phyloP scores from a whole-genome alignment of 2,797 vertebrate species.

The Eulemur coronatus region DNA sequence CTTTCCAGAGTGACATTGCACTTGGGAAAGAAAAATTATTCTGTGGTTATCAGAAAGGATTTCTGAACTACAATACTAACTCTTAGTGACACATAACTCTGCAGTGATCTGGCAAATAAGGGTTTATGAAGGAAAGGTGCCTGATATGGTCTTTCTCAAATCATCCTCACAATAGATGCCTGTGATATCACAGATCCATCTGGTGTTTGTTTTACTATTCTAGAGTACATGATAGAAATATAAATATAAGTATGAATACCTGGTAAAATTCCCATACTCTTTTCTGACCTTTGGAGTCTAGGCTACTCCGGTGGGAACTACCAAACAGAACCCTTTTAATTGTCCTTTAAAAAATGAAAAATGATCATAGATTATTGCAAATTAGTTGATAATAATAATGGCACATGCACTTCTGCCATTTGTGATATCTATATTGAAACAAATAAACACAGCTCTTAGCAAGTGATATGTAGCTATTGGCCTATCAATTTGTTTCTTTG shows the following conservation, averaged over 20 bases:
- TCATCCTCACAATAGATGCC: background rate
- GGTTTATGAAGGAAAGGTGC: background rate
- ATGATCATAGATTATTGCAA: background rate
- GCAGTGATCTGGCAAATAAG: background rate
- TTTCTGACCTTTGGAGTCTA: background rate
- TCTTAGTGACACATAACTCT: background rate
- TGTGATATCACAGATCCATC: background rate
- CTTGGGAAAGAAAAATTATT: background rate
- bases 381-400: background rate
- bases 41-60: background rate
- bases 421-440: background rate
- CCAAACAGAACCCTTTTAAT: background rate
- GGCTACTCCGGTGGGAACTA: background rate
- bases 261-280: background rate
- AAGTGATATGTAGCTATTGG: background rate
- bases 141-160: background rate
- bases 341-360: background rate
- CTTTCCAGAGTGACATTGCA: background rate
- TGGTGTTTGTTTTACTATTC: background rate
- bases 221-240: background rate
- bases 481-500: background rate
- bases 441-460: background rate
- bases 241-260: background rate
- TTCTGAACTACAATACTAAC: background rate
- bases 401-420: background rate